These are phyloP conservation scores for Pao palembangensis DNA, from an alignment of 2,113 vertebrate genomes.

Conservation along the genomic window DNA sequence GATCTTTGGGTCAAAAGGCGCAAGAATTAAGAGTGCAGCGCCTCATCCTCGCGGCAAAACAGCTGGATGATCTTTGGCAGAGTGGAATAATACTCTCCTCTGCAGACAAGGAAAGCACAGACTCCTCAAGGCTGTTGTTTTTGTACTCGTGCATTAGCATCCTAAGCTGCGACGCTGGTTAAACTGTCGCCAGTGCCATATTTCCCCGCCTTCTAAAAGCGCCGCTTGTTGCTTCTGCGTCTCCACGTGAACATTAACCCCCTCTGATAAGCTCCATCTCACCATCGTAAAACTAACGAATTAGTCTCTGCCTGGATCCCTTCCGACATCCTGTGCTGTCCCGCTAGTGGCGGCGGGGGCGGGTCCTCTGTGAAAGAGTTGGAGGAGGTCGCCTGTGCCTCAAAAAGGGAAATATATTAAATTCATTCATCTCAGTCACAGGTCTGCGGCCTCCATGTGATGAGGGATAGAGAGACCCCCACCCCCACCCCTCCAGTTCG, in stretches of 20 bases:
- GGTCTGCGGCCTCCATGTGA: slow-evolving; percentile 56
- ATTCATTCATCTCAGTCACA: slow-evolving; percentile 69
- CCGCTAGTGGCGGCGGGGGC: slow-evolving; percentile 9
- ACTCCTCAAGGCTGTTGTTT: slow-evolving; percentile 1
- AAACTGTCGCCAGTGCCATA: slow-evolving; percentile 16
- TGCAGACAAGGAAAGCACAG: background rate
- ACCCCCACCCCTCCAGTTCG: slow-evolving; percentile 34
- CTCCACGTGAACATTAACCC: slow-evolving; percentile 24
- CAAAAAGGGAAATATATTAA: slow-evolving; percentile 67
- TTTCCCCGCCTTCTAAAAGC: slow-evolving; percentile 20
- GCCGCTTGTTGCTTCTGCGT: slow-evolving; percentile 25
- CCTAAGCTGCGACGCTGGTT: slow-evolving; percentile 5
- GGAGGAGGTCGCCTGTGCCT: slow-evolving; percentile 69
- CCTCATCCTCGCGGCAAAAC: slow-evolving; percentile 3
- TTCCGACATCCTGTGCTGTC: slow-evolving; percentile 51
- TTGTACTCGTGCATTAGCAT: slow-evolving; percentile 3
- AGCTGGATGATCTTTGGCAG: background rate
- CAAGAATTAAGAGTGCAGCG: background rate
- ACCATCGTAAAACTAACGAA: slow-evolving; percentile 57
- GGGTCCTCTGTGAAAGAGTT: slow-evolving; percentile 47
- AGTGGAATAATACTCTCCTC: slow-evolving; percentile 1
- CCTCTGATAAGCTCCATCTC: slow-evolving; percentile 36
- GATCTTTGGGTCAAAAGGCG: slow-evolving; percentile 8
- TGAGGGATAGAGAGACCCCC: slow-evolving; percentile 62
- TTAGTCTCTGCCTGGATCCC: slow-evolving; percentile 59